phyloP scores from a whole-genome alignment of 1,140 invertebrate genomes.

The Hestina assimilis region DNA sequence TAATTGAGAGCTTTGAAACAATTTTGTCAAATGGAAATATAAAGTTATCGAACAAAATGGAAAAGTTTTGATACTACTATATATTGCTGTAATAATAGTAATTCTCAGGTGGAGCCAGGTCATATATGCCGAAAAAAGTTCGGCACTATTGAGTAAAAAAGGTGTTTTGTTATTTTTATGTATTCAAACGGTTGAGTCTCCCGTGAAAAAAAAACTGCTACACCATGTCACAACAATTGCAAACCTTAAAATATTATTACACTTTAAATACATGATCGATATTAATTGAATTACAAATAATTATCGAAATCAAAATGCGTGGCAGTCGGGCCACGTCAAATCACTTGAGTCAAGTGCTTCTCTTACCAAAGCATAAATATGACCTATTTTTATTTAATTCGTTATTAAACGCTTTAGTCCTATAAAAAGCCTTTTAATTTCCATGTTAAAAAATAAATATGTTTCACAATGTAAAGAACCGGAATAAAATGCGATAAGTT shows the following conservation, averaged over 20 bases:
- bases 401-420: conserved; percentile 35
- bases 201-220: too few species aligned
- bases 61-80: too few species aligned
- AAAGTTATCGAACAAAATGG: too few species aligned
- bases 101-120: too few species aligned
- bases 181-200: too few species aligned
- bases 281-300: conserved; percentile 30
- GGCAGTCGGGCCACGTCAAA: conserved; percentile 25
- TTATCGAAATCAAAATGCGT: conserved; percentile 20
- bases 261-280: conserved; percentile 17
- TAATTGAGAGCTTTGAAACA: too few species aligned
- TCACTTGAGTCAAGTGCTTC: conserved; percentile 34
- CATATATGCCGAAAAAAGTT: too few species aligned
- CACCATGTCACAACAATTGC: background rate
- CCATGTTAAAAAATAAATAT: conserved; percentile 36
- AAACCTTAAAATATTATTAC: background rate
- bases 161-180: too few species aligned
- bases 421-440: conserved; percentile 36
- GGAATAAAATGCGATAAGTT: conserved; percentile 30
- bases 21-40: too few species aligned
- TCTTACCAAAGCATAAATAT: conserved; percentile 38
- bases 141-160: too few species aligned
- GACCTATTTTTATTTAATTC: conserved; percentile 39
- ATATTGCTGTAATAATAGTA: too few species aligned
- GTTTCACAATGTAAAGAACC: conserved; percentile 37